phyloP scores from a whole-genome alignment of 2,888 invertebrate species.

The Hirudinaria manillensis region DNA sequence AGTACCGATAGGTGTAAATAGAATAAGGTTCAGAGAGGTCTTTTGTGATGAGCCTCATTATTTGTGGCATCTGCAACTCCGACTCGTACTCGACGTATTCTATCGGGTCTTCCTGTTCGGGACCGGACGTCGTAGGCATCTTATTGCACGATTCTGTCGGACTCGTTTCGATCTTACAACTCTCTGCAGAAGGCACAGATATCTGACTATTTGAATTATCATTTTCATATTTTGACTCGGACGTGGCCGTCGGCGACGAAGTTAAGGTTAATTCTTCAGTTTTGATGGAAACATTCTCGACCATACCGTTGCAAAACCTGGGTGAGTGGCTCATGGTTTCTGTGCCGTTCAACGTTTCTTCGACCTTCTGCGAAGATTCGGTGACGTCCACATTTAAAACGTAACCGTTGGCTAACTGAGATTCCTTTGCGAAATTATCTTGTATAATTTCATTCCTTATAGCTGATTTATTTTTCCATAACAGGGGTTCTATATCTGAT shows the following conservation, averaged over 20 bases:
- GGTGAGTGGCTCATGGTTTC: not conserved
- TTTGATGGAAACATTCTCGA: not conserved
- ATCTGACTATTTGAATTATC: not conserved
- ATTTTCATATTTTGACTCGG: not conserved
- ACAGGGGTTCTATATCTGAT: not conserved
- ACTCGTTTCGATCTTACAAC: not conserved
- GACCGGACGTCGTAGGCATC: not conserved
- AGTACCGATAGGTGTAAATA: conserved; percentile 99
- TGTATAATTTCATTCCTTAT: not conserved
- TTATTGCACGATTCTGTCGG: not conserved
- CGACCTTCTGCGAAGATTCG: no score
- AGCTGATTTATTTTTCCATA: not conserved
- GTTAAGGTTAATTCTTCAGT: no score
- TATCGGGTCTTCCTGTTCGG: conserved; percentile 41
- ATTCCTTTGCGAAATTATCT: no score
- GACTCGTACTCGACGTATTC: conserved; percentile 68
- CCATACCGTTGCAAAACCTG: not conserved
- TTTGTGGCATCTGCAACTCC: conserved; percentile 94
- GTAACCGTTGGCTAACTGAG: no score
- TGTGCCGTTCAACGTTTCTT: not conserved
- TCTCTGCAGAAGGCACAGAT: conserved; percentile 2
- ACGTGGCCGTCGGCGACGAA: not conserved
- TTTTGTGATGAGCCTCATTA: conserved; percentile 96
- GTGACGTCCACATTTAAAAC: no score
- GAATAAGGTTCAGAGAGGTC: conserved; percentile 99